Evolutionary conservation across 2,797 vertebrate species (phyloP).

Genomic region (Acanthis flammea): DNA sequence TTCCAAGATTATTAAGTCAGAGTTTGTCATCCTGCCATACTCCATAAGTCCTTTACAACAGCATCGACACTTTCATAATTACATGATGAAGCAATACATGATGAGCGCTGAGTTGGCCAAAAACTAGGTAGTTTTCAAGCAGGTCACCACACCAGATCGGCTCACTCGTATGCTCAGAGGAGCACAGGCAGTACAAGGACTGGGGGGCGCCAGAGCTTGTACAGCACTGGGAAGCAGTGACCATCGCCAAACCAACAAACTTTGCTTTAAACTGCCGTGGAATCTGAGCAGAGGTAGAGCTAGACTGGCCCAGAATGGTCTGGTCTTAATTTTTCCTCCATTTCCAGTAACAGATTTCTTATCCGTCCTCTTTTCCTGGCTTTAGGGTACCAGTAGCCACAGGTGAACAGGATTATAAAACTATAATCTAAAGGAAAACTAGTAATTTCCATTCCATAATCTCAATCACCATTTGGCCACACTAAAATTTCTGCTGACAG

Average conservation of each 20-base stretch:
- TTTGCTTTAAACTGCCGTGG: neutral
- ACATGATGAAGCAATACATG: neutral
- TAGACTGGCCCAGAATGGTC: neutral
- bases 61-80: neutral
- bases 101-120: neutral
- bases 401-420: neutral
- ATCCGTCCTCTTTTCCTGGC: neutral
- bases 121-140: neutral
- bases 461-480: neutral
- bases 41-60: neutral
- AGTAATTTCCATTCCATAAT: neutral
- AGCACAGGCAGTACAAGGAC: neutral
- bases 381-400: neutral
- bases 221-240: neutral
- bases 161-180: neutral
- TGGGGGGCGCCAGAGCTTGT: fast-evolving
- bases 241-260: neutral
- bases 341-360: neutral
- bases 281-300: neutral
- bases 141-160: neutral
- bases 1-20: neutral
- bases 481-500: neutral
- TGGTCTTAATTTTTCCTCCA: neutral
- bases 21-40: neutral
- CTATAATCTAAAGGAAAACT: neutral